Percentiles rank a stretch among this genome's conserved stretches.
phyloP scores from a whole-genome alignment of 2,797 vertebrate species.

The Momotus momota region DNA sequence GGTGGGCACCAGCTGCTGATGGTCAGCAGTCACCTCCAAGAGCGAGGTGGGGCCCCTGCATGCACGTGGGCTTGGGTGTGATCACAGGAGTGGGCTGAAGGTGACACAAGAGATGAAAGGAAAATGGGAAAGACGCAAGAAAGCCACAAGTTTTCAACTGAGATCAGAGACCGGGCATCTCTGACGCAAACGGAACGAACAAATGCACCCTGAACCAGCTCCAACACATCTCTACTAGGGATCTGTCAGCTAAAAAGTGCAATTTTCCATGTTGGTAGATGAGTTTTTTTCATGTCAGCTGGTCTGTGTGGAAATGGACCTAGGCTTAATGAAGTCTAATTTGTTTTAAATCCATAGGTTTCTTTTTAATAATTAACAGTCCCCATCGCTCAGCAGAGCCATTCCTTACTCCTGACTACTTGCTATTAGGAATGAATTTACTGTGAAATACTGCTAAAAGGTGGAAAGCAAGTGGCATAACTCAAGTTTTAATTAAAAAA shows the following conservation, averaged over 20 bases:
- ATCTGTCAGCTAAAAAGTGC: not conserved
- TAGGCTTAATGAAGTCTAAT: constrained; percentile 61
- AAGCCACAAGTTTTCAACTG: not conserved
- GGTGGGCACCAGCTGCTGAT: not conserved
- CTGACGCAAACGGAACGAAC: not conserved
- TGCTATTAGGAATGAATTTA: constrained; percentile 65
- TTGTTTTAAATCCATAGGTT: constrained; percentile 65
- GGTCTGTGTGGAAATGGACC: constrained; percentile 13
- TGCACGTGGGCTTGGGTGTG: fast-evolving
- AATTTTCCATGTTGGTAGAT: not conserved
- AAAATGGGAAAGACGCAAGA: not conserved
- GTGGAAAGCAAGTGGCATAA: constrained; percentile 62
- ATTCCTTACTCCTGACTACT: constrained; percentile 54
- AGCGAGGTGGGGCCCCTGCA: fast-evolving
- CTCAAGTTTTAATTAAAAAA: constrained; percentile 70
- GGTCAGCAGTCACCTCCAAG: not conserved
- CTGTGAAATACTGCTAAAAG: constrained; percentile 64
- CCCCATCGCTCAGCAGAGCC: constrained; percentile 44
- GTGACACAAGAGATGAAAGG: not conserved
- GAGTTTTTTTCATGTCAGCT: not conserved
- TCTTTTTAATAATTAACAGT: constrained; percentile 69
- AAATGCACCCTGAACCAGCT: not conserved
- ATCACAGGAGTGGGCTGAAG: fast-evolving
- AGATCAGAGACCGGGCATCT: not conserved
- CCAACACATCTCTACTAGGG: not conserved